These are phyloP conservation scores for Luscinia luscinia DNA, from an alignment of 2,797 vertebrate genomes.

Conservation along the genomic window DNA sequence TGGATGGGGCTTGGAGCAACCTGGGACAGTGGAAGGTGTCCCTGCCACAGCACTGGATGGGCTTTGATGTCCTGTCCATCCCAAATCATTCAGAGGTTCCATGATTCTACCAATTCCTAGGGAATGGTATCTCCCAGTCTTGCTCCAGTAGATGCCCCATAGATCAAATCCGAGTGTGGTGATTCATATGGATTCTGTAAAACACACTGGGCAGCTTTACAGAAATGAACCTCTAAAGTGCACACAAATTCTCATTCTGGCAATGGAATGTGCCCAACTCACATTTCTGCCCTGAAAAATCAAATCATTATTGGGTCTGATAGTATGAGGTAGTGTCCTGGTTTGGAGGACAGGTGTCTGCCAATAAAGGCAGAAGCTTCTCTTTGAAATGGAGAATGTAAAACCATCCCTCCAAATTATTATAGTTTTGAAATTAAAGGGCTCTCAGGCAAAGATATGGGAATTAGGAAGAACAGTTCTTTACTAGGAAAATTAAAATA, in stretches of 20 bases:
- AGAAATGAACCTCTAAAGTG: not conserved
- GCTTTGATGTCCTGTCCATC: accelerated
- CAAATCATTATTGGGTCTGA: not conserved
- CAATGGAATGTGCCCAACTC: not conserved
- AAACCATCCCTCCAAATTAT: too few species aligned
- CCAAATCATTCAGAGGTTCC: not conserved
- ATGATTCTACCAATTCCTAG: not conserved
- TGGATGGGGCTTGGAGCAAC: not conserved
- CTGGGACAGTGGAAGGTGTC: accelerated
- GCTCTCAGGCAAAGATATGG: too few species aligned
- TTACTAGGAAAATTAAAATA: too few species aligned
- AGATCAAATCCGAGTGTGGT: accelerated
- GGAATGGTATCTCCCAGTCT: not conserved
- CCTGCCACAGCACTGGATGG: not conserved
- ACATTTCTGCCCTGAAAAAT: not conserved
- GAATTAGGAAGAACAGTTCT: too few species aligned
- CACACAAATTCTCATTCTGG: not conserved
- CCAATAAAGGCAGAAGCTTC: too few species aligned
- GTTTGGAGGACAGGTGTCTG: too few species aligned
- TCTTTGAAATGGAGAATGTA: too few species aligned
- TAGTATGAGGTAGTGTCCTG: not conserved
- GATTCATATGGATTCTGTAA: not conserved
- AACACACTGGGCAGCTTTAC: not conserved
- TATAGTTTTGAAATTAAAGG: too few species aligned
- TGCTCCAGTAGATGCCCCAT: not conserved